Evolutionary conservation across 2,888 invertebrate species (phyloP).

Genomic region (Spisula subtruncata): DNA sequence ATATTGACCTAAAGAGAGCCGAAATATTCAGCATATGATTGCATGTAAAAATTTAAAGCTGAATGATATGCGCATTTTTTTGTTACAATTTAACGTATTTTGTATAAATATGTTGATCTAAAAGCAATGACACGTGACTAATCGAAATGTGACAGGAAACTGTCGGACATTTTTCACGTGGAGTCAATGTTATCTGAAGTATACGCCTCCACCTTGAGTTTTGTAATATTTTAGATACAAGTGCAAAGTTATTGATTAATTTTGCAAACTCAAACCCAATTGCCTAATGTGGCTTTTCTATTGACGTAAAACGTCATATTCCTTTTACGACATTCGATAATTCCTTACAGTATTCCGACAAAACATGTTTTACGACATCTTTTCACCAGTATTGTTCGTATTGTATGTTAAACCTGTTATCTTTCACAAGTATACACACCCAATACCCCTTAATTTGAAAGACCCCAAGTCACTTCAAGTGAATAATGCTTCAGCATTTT

Average conservation of each 20-base stretch:
- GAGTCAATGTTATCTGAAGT: too few relatives aligned
- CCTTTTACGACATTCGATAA: slow-evolving; percentile 14
- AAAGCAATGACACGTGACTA: too few relatives aligned
- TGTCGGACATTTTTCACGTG: too few relatives aligned
- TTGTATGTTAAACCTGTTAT: neutral
- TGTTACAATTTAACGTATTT: too few relatives aligned
- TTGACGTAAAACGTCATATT: neutral
- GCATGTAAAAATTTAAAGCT: too few relatives aligned
- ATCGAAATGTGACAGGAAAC: too few relatives aligned
- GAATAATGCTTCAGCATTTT: neutral
- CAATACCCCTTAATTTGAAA: neutral
- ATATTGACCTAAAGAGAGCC: neutral
- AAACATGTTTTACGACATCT: slow-evolving; percentile 35
- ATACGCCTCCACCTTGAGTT: too few relatives aligned
- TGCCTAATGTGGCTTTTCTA: neutral
- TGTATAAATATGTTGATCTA: too few relatives aligned
- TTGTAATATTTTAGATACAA: neutral
- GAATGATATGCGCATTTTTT: too few relatives aligned
- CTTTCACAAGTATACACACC: neutral
- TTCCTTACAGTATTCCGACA: slow-evolving; percentile 32
- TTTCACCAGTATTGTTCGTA: slow-evolving; percentile 40
- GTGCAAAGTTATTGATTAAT: neutral
- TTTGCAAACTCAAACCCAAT: neutral
- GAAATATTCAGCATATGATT: neutral
- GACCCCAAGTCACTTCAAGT: neutral